Percentiles rank a stretch among this genome's conserved stretches.
Evolutionary conservation across 2,888 invertebrate species (phyloP).

Genomic region (Ichneumoninae sp.): DNA sequence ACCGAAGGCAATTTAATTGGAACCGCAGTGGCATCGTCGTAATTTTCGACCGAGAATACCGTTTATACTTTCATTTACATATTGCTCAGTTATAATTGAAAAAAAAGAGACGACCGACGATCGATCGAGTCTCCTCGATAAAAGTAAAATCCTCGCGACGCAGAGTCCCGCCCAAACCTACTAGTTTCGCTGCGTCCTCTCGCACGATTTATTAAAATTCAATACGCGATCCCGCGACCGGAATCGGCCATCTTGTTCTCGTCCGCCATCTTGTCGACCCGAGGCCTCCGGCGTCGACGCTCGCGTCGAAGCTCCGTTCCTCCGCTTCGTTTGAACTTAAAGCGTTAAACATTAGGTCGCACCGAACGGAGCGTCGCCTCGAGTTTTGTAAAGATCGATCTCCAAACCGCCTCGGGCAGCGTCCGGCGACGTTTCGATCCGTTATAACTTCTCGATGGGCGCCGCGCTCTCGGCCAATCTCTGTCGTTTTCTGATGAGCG

Average conservation of each 20-base stretch:
- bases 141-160: not conserved
- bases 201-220: constrained; percentile 34
- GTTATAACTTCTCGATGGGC: constrained; percentile 71
- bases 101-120: constrained; percentile 28
- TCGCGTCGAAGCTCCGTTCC: too few species aligned
- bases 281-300: too few species aligned
- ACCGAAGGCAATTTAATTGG: constrained; percentile 57
- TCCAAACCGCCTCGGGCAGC: constrained; percentile 5
- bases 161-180: not conserved
- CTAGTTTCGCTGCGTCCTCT: not conserved
- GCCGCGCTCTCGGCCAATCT: constrained; percentile 49
- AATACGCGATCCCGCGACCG: too few species aligned
- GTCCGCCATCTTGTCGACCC: not conserved
- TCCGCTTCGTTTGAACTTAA: not conserved
- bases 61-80: constrained; percentile 60
- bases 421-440: constrained; percentile 20
- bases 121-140: constrained; percentile 4
- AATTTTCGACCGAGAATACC: constrained; percentile 24
- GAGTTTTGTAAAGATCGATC: not conserved
- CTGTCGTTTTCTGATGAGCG: constrained; percentile 87
- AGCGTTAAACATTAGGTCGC: constrained; percentile 14
- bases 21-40: constrained; percentile 23
- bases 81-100: constrained; percentile 56
- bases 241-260: not conserved
- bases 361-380: constrained; percentile 10